phyloP scores from a whole-genome alignment of 2,888 invertebrate genomes.

The Cenopis cana region DNA sequence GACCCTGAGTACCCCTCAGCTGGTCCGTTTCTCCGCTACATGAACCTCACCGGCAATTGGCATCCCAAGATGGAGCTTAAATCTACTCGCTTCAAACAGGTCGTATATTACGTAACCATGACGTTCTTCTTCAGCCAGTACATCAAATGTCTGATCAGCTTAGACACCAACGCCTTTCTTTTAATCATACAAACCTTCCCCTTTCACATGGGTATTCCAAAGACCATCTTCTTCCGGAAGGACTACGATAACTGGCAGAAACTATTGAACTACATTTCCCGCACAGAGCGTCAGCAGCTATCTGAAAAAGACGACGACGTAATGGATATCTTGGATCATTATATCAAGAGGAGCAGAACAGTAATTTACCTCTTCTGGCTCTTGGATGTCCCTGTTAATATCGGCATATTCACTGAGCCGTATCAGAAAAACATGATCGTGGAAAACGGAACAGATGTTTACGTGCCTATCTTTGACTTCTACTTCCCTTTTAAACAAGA shows the following conservation, averaged over 20 bases:
- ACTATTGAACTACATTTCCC: conserved; percentile 62
- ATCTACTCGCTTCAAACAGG: conserved; percentile 55
- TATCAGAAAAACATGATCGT: conserved; percentile 61
- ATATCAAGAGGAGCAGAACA: conserved; percentile 59
- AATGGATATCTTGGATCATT: conserved; percentile 53
- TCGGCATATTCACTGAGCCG: conserved; percentile 63
- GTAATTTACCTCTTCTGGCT: conserved; percentile 66
- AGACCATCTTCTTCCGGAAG: conserved; percentile 62
- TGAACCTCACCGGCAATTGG: conserved; percentile 62
- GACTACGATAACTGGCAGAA: conserved; percentile 61
- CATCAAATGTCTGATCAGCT: conserved; percentile 58
- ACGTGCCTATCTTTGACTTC: conserved; percentile 61
- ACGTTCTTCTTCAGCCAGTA: conserved; percentile 65
- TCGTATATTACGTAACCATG: conserved; percentile 57
- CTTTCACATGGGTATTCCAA: conserved; percentile 67
- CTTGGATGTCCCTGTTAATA: conserved; percentile 62
- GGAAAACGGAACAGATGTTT: conserved; percentile 61
- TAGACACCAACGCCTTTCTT: conserved; percentile 56
- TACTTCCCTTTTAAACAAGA: conserved; percentile 58
- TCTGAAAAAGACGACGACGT: conserved; percentile 49
- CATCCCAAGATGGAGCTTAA: conserved; percentile 54
- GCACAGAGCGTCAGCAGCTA: conserved; percentile 58
- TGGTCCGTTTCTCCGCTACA: conserved; percentile 61
- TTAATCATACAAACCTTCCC: conserved; percentile 66
- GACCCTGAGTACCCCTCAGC: conserved; percentile 62